These are phyloP conservation scores for Oryzias curvinotus DNA, from an alignment of 2,113 vertebrate species.

Conservation along the genomic window DNA sequence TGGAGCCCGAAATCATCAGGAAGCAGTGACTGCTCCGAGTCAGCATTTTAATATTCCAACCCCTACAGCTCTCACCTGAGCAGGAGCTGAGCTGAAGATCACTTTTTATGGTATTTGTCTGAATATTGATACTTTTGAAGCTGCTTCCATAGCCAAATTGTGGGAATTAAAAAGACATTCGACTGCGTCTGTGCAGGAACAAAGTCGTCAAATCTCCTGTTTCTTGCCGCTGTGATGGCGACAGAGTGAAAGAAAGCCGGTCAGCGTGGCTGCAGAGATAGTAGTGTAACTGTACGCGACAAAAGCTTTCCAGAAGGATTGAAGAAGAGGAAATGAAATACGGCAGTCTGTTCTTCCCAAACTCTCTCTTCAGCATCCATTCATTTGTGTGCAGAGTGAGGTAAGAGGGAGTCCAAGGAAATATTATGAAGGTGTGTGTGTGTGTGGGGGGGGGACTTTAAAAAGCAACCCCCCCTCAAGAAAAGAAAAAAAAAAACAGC, in stretches of 20 bases:
- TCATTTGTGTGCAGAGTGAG: constrained; percentile 11
- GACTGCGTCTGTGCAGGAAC: neutral
- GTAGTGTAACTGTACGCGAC: neutral
- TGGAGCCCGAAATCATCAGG: too few species aligned
- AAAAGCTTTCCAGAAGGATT: constrained; percentile 3
- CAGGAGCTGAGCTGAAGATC: too few species aligned
- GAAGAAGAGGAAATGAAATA: constrained; percentile 30
- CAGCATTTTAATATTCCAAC: too few species aligned
- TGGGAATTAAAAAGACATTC: too few species aligned
- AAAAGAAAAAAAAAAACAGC: neutral
- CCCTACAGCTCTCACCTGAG: too few species aligned
- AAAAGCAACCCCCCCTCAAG: constrained; percentile 16
- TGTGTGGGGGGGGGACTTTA: constrained; percentile 8
- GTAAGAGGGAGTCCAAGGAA: constrained; percentile 33
- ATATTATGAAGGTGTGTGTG: too few species aligned
- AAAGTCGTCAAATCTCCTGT: neutral
- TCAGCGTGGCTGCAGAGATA: neutral
- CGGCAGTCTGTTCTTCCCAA: constrained; percentile 22
- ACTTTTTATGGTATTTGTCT: too few species aligned
- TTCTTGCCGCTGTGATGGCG: neutral
- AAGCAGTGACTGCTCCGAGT: too few species aligned
- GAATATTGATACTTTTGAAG: too few species aligned
- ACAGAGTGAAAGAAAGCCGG: constrained; percentile 1
- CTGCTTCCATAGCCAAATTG: too few species aligned
- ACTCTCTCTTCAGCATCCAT: constrained; percentile 14